phyloP scores from a whole-genome alignment of 2,113 vertebrate species.

The Madoqua kirkii region DNA sequence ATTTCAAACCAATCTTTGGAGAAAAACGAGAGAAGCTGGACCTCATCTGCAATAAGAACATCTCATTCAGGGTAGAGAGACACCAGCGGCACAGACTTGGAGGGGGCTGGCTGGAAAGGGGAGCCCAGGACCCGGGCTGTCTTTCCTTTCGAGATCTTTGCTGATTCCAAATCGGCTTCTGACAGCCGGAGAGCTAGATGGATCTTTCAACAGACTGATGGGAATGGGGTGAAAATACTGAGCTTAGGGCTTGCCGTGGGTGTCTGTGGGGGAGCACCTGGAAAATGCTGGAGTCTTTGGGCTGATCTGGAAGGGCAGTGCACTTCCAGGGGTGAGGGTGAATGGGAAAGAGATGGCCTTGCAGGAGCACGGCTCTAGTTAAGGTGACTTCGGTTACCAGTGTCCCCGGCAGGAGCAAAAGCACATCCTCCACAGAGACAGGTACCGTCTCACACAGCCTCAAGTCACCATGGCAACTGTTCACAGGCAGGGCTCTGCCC shows the following conservation, averaged over 20 bases:
- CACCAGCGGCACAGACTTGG: not conserved
- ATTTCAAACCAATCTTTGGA: not conserved
- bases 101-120: too few species aligned
- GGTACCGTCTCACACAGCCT: rapidly evolving
- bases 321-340: not conserved
- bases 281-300: not conserved
- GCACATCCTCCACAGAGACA: not conserved
- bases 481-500: not conserved
- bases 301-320: too few species aligned
- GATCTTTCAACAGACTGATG: not conserved
- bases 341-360: not conserved
- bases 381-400: not conserved
- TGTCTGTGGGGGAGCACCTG: not conserved
- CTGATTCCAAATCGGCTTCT: too few species aligned
- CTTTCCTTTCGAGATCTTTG: not conserved
- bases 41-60: not conserved
- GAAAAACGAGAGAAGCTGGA: not conserved
- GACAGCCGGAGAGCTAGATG: not conserved
- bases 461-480: not conserved
- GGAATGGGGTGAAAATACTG: not conserved
- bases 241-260: not conserved
- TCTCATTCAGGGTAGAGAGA: not conserved
- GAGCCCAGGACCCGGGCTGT: rapidly evolving
- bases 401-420: not conserved
- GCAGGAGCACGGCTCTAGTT: not conserved